Conservation (phyloP, 2,113 vertebrate genomes). For the Triplophysa dalaica region DNA sequence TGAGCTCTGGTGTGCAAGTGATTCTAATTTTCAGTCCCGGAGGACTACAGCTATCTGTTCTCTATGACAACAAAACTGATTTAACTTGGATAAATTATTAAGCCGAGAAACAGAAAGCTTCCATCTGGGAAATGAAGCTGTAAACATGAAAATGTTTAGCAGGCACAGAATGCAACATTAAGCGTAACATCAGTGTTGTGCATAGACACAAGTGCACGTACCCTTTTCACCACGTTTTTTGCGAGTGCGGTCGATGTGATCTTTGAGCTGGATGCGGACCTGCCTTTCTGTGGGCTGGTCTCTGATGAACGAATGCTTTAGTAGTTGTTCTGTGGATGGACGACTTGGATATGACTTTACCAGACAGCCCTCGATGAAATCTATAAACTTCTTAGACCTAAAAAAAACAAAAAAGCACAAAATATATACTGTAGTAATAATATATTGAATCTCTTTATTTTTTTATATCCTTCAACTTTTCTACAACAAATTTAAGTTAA, state of each 20-base stretch:
- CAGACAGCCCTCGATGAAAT: constrained; percentile 91
- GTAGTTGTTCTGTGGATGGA: constrained; percentile 87
- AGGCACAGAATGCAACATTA: background rate
- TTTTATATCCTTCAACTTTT: too few relatives aligned
- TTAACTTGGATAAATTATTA: background rate
- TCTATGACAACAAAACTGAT: constrained; percentile 3
- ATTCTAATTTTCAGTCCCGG: background rate
- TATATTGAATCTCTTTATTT: background rate
- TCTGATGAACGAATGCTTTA: constrained; percentile 89
- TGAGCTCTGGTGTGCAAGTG: background rate
- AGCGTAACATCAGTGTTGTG: background rate
- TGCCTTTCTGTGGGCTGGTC: constrained; percentile 92
- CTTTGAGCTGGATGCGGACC: constrained; percentile 92
- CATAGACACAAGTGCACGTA: constrained; percentile 51
- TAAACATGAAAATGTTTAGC: background rate
- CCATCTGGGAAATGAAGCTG: background rate
- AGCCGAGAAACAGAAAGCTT: background rate
- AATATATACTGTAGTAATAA: background rate
- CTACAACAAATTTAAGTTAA: background rate
- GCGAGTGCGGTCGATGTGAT: constrained; percentile 90
- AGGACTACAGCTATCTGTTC: background rate
- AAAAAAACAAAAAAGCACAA: background rate
- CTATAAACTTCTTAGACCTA: constrained; percentile 94
- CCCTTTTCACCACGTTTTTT: constrained; percentile 92
- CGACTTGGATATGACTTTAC: constrained; percentile 89